Evolutionary conservation across 1,140 invertebrate species (phyloP).

Genomic region (honey bee (Apis mellifera)): Amel_HAv3.1 CM009937.2:13815001-13815500

Average conservation of each 20-base stretch:
- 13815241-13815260: neutral
- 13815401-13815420: too few relatives aligned
- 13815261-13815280: neutral
- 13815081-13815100: neutral
- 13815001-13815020: constrained; percentile 35
- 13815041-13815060: constrained; percentile 52
- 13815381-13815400: too few relatives aligned
- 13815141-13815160: neutral
- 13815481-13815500: too few relatives aligned
- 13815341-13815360: too few relatives aligned
- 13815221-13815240: neutral
- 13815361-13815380: too few relatives aligned
- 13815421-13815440: too few relatives aligned
- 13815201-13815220: constrained; percentile 12
- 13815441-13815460: too few relatives aligned
- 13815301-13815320: too few relatives aligned
- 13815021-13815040: constrained; percentile 19
- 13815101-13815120: neutral
- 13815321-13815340: too few relatives aligned
- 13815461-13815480: too few relatives aligned
- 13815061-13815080: neutral
- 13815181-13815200: constrained; percentile 29
- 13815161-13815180: constrained; percentile 29
- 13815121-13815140: neutral
- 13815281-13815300: too few relatives aligned